Evolutionary conservation across 2,113 vertebrate genomes (phyloP).

Genomic region (Xiphophorus hellerii): DNA sequence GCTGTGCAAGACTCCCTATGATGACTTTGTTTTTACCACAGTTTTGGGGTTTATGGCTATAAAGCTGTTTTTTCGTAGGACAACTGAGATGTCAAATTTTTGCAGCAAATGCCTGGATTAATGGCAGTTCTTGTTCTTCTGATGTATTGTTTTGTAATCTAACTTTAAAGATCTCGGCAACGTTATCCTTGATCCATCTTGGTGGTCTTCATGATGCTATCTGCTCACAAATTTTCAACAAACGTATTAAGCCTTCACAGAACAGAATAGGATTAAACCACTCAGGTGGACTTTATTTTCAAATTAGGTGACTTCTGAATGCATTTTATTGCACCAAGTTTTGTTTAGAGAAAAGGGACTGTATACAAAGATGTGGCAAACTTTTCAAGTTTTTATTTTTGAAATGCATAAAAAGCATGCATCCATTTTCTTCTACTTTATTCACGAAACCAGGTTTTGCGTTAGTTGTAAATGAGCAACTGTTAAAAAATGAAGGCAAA

Average conservation of each 20-base stretch:
- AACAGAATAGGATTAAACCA: no score
- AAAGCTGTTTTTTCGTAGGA: constrained; percentile 17
- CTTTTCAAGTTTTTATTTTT: no score
- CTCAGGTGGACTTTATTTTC: no score
- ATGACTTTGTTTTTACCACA: constrained; percentile 8
- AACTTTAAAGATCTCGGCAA: background rate
- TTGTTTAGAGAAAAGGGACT: no score
- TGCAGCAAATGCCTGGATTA: constrained; percentile 55
- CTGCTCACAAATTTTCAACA: background rate
- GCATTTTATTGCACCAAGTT: no score
- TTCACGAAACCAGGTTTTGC: background rate
- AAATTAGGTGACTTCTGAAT: no score
- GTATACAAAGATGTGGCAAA: no score
- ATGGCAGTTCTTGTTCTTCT: background rate
- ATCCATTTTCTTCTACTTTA: background rate
- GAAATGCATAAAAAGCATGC: no score
- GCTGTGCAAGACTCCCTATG: constrained; percentile 37
- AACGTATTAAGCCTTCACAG: no score
- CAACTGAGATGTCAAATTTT: constrained; percentile 58
- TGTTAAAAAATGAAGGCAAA: constrained; percentile 5
- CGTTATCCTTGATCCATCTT: background rate
- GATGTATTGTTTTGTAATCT: background rate
- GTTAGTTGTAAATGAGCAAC: constrained; percentile 6
- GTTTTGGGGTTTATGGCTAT: constrained; percentile 31
- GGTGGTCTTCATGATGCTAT: background rate